Evolutionary conservation across 2,113 vertebrate genomes (phyloP).

Genomic region (Condylura cristata): DNA sequence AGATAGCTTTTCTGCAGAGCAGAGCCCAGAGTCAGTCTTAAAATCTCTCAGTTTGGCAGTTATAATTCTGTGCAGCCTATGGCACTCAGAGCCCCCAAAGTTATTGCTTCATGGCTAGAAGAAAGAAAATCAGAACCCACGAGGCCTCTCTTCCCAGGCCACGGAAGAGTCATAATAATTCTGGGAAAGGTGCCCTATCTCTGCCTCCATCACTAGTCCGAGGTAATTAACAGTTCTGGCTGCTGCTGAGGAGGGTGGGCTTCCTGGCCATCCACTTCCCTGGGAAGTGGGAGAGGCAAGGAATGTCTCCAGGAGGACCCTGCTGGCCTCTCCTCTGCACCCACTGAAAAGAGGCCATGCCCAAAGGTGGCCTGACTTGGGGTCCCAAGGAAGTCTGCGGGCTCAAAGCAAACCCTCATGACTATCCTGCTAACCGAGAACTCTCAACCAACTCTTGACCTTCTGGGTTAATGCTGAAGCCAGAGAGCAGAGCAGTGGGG

Average conservation of each 20-base stretch:
- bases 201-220: background rate
- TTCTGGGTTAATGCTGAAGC: background rate
- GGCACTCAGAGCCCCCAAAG: background rate
- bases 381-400: background rate
- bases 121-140: background rate
- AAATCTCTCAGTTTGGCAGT: background rate
- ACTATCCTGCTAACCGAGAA: background rate
- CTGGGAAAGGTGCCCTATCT: background rate
- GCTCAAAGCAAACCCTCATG: background rate
- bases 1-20: background rate
- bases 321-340: background rate
- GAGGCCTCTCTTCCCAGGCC: background rate
- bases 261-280: background rate
- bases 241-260: background rate
- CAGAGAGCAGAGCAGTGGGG: background rate
- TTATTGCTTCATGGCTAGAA: background rate
- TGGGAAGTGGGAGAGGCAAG: background rate
- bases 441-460: background rate
- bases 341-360: background rate
- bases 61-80: background rate
- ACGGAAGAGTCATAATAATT: background rate
- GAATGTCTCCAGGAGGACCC: background rate
- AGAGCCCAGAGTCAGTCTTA: background rate
- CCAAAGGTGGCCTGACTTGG: background rate
- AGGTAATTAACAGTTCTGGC: background rate